phyloP scores from a whole-genome alignment of 2,797 vertebrate genomes.

The Galaxias olidus region DNA sequence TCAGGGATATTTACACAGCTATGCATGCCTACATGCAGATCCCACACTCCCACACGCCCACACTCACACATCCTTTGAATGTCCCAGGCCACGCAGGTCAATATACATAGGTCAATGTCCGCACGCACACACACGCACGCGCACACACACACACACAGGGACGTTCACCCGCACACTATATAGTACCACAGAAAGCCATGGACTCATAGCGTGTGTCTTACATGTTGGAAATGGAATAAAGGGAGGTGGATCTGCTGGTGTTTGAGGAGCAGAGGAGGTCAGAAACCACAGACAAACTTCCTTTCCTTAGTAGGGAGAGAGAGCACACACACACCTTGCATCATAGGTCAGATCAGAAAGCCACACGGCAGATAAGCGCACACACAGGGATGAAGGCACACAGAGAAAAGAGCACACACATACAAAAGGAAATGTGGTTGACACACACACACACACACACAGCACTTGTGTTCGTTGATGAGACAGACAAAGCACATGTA shows the following conservation, averaged over 20 bases:
- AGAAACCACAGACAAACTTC: constrained; percentile 82
- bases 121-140: constrained; percentile 59
- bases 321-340: constrained; percentile 45
- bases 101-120: constrained; percentile 39
- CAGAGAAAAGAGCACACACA: constrained; percentile 20
- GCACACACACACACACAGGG: constrained; percentile 5
- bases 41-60: constrained; percentile 13
- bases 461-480: no score
- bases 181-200: constrained; percentile 53
- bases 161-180: not conserved
- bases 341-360: not conserved
- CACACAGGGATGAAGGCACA: constrained; percentile 25
- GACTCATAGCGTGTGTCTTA: constrained; percentile 70
- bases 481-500: no score
- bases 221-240: constrained; percentile 85
- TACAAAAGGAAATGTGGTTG: not conserved
- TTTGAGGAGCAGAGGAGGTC: constrained; percentile 79
- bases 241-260: constrained; percentile 81
- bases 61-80: constrained; percentile 4
- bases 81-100: no score
- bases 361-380: not conserved
- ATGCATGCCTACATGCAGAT: constrained; percentile 15
- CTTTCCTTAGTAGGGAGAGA: constrained; percentile 79
- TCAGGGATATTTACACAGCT: constrained; percentile 19
- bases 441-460: constrained; percentile 7